Base-by-base conservation (phyloP, 2,113 vertebrate species). In the Erythrolamprus reginae region DNA sequence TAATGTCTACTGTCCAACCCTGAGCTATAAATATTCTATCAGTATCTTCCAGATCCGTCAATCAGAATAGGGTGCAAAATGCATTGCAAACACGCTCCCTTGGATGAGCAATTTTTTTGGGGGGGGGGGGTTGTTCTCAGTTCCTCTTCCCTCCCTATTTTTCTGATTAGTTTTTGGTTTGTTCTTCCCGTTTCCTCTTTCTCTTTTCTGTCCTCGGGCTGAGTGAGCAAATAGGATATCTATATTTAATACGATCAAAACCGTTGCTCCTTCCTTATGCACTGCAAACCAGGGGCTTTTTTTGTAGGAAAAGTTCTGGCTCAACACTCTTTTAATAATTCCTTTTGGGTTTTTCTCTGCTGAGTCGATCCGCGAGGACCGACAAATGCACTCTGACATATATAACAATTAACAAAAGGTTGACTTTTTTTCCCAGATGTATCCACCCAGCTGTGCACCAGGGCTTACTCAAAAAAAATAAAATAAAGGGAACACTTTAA, bases 151-250 rank as follows among this genome's bases (percentile, higher is more conserved):
- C 15, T 38, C 7, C 15, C n/a, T 7, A 23, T 33, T 42, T 58
- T 65, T 12, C 56, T 33, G 26, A 65, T 1, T 12, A 38, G 26
- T n/a, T 84, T 70, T 10, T 10, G 48, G 24, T 89, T 77, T 48
- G 5, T 0, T 3, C 0, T 0, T 82, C 90, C 70, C 1, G 21
- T 17, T 33, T 12, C 53, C 0, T 0, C 8, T 58, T 26, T 33
- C 13, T 13, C 3, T 56, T 70, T 82, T 50, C 55, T 33, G 0
- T 0, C 1, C 1, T 0, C 4, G 17, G 10, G 10, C 24, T 58
- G n/a, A 0, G 0, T 1, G 84, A 82, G 0, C 50, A 23, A 52
- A 50, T 42, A 19, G 5, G 23, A 52, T 1, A 2, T 65, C 26
- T 61, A 3, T 47, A 84, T 33, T 6, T 70, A 33, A 70, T 19